Evolutionary conservation across 2,113 vertebrate species (phyloP), one percentile per base, ranked within the genome.

Genomic region (Corythaixoides concolor): DNA sequence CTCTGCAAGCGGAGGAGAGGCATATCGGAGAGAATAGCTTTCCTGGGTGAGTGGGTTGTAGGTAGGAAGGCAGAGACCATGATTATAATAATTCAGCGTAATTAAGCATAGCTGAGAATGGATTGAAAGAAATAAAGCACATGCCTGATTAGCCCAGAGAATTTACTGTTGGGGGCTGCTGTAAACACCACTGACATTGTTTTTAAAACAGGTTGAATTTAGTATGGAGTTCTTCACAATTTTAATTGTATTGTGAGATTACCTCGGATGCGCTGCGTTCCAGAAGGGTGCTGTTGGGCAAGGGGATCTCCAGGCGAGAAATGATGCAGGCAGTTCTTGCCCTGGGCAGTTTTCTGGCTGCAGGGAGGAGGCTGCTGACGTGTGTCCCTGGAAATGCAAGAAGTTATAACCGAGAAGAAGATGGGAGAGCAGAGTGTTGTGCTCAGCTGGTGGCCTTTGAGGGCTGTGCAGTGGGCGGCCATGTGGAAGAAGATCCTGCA

Each of bases 261-360:
- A 20, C 8, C n/a, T 52, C 0, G 1, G 73, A 13, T 47, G 47
- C 2, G 3, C 59, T 1, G 37, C 1, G 3, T 5, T 26, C 11
- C 33, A n/a, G 1, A 9, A 35, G 35, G 69, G 30, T 23, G 39
- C 12, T 33, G 55, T 5, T 28, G 79, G 67, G 39, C 26, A 3
- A 35, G 37, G 47, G 60, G 27, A 14, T 50, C 56, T 39, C 23
- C 86, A 23, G 56, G 2, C 0, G 8, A 53, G 79, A 33, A 72
- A 21, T 14, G 11, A 8, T 0, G 0, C 32, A 14, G 41, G 28
- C 60, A 5, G 60, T 23, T 10, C 82, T 28, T 32, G 33, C 66
- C 41, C 75, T 35, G 45, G 26, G 45, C 3, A 3, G 8, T 22
- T 37, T 56, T 43, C 49, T 41, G 53, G 56, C 77, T 39, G 41